Evolutionary conservation across 2,888 invertebrate genomes (phyloP), one percentile per base, ranked within the genome.

Genomic region (Lymantria dispar): DNA sequence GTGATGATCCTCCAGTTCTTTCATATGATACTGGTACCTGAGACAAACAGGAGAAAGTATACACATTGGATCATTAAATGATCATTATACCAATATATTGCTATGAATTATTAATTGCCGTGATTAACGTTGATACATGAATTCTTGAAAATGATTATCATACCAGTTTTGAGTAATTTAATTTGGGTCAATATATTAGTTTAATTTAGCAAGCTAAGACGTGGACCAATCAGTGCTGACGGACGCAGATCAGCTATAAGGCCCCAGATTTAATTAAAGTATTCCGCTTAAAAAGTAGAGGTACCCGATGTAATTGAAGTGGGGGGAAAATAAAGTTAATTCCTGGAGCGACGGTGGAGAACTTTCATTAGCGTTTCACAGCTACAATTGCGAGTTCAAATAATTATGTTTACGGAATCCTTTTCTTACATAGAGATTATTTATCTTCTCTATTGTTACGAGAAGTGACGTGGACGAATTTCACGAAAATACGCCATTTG

Each of bases 331-430:
- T 76, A 78, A 76, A 83, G 77, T 84, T 82, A 86, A 87, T 83
- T 85, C 78, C 68, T 76, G 65, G 73, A 81, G 79, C 76, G 74
- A 72, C 77, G 73, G 74, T 72, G 73, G 74, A 80, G 77, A 83
- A 83, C 82, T 85, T 87, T 87, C 85, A 87, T 87, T 87, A 83
- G 80, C 78, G 79, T 80, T 81, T 87, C 82, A 83, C 83, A 76
- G 83, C 83, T 87, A 87, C 87, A 85, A 87, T 87, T 86, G 85
- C 83, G 83, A 86, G 85, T 85, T 87, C 83, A 86, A 89, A 90
- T 89, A 91, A 91, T 91, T 89, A 87, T 87, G 85, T 88, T 89
- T 85, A 86, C 86, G 80, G 83, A 89, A 90, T 89, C 88, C 89
- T 88, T 91, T 91, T 89, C 89, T 87, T 87, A 86, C 85, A 80